Percentiles rank a stretch among this genome's conserved stretches.
Evolutionary conservation across 2,888 invertebrate genomes (phyloP).

Genomic region (Ctenicera cuprea): DNA sequence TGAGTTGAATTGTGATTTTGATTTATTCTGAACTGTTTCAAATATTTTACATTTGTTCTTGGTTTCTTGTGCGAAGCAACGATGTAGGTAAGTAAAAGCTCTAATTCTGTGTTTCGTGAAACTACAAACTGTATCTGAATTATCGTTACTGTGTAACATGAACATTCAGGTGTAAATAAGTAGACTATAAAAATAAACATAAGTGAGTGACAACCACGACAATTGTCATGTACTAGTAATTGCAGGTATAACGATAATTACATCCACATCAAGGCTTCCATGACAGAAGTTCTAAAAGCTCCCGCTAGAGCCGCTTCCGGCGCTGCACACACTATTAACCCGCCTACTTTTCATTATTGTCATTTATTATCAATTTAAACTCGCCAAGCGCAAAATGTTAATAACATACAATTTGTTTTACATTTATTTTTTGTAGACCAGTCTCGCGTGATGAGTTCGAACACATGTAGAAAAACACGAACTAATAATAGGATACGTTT

Average conservation of each 20-base stretch:
- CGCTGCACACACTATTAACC: conserved; percentile 67
- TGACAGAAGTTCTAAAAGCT: conserved; percentile 62
- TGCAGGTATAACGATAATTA: conserved; percentile 59
- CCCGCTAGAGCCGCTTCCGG: conserved; percentile 68
- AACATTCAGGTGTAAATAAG: conserved; percentile 30
- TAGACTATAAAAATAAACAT: conserved; percentile 42
- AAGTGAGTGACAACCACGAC: conserved; percentile 58
- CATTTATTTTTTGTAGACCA: conserved; percentile 62
- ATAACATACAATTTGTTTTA: conserved; percentile 71
- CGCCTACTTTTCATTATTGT: conserved; percentile 72
- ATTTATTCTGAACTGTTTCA: too few relatives aligned
- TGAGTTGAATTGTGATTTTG: too few relatives aligned
- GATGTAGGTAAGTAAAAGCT: too few relatives aligned
- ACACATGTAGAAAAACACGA: conserved; percentile 58
- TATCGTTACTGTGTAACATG: background rate
- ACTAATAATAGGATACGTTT: conserved; percentile 58
- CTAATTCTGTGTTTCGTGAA: too few relatives aligned
- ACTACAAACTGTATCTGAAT: too few relatives aligned
- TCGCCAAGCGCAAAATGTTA: conserved; percentile 71
- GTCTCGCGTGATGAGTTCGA: conserved; percentile 63
- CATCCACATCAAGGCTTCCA: conserved; percentile 56
- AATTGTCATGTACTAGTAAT: conserved; percentile 62
- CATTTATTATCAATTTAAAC: conserved; percentile 72
- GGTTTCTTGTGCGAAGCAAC: too few relatives aligned
- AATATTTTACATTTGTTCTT: too few relatives aligned